Evolutionary conservation across 2,113 vertebrate species (phyloP), one percentile per base, ranked within the genome.

Genomic region (Leptobrachium ailaonicum): DNA sequence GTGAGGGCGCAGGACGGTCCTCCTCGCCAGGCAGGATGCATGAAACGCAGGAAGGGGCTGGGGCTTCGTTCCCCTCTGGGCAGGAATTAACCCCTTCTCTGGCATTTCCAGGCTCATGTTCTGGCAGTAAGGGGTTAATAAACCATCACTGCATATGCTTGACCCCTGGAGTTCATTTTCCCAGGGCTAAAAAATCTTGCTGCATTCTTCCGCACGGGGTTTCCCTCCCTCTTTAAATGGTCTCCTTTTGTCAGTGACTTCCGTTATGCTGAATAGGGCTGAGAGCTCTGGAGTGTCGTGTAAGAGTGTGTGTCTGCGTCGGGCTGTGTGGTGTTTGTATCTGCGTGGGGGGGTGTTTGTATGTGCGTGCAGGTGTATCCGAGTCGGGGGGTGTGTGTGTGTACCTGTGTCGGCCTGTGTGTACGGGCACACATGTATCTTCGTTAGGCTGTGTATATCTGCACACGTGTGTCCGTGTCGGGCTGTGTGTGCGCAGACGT

Each of bases 81-180:
- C 20, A 32, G 20, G 20, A 32, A 32, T 64, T 64, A 64, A 60
- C 56, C 13, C 56, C 13, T 60, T 60, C 10, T 60, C 10, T 60
- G 56, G 11, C 56, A 12, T 60, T 8, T 6, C 6, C 50, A 54
- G 20, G 20, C 20, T 64, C 7, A 5, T 50, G 47, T 50, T 4
- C 47, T 50, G 47, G 47, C 47, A 64, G 60, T 62, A 5, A 10
- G 3, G 62, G 63, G 71, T 80, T 80, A 80, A 79, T 14, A 66
- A 6, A 6, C 7, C 20, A 71, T 68, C 78, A 71, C 78, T 74
- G 73, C 63, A 50, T 68, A 50, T 2, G 63, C 50, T 60, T 80
- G 78, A 80, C 78, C 78, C 78, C 43, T 74, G 71, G 71, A 80
- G 78, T 74, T 80, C 78, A 80, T 74, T 80, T 80, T 80, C 78